phyloP scores from a whole-genome alignment of 1,140 invertebrate genomes.

The Campoletis sonorensis region DNA sequence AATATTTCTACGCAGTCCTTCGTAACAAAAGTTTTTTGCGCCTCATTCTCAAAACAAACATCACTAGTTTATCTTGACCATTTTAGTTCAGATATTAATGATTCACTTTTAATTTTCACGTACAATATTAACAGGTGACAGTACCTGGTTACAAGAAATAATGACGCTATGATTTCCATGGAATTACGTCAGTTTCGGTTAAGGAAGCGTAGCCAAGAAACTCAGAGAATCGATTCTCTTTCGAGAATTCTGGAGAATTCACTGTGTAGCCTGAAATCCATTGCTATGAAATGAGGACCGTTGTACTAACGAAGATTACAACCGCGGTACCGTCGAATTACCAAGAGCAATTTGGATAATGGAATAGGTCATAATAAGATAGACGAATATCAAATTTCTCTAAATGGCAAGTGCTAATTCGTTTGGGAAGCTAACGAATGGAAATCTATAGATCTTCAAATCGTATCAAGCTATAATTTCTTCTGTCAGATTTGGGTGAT shows the following conservation, averaged over 20 bases:
- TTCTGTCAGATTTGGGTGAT: too few species aligned
- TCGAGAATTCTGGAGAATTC: background rate
- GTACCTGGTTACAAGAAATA: too few species aligned
- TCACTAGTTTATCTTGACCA: too few species aligned
- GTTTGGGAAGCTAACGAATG: background rate
- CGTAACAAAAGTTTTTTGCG: too few species aligned
- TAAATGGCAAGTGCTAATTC: background rate
- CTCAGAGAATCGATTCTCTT: background rate
- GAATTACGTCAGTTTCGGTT: background rate
- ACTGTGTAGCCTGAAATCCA: background rate
- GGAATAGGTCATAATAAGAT: background rate
- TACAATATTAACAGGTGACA: too few species aligned
- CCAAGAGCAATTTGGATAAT: constrained; percentile 3
- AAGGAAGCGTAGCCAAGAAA: background rate
- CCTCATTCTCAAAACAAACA: too few species aligned
- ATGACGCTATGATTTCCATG: background rate
- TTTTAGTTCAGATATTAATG: too few species aligned
- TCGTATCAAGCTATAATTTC: background rate
- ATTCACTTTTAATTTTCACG: too few species aligned
- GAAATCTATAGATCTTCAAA: background rate
- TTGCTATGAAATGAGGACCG: background rate
- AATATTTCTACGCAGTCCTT: too few species aligned
- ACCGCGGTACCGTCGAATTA: background rate
- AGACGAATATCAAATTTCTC: background rate
- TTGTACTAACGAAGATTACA: background rate